phyloP scores from a whole-genome alignment of 2,113 vertebrate species.

The Telmatochromis sp. region DNA sequence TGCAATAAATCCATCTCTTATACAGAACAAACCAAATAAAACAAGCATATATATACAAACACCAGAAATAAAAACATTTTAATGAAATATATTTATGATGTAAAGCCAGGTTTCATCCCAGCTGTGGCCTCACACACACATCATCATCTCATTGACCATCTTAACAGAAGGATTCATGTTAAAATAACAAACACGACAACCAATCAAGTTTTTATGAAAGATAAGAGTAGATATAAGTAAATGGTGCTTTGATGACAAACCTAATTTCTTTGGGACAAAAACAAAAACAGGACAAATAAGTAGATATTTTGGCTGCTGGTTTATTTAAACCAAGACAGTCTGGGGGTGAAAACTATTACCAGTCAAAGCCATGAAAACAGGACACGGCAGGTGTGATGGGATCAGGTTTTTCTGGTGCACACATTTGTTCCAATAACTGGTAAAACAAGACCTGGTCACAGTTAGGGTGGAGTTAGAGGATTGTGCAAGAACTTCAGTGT shows the following conservation, averaged over 20 bases:
- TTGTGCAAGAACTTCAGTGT: background rate
- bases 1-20: accelerated
- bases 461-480: background rate
- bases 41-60: background rate
- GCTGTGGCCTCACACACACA: background rate
- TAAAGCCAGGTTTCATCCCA: background rate
- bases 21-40: background rate
- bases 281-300: background rate
- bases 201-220: background rate
- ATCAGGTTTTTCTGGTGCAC: background rate
- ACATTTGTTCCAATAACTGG: background rate
- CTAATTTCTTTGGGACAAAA: background rate
- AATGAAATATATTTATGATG: background rate
- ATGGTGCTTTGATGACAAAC: background rate
- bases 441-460: background rate
- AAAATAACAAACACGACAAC: accelerated
- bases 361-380: background rate
- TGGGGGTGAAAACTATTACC: too few species aligned
- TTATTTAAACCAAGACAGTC: background rate
- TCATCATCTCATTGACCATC: background rate
- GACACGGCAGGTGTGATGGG: background rate
- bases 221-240: background rate
- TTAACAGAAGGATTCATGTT: background rate
- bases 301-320: background rate
- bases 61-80: background rate